Evolutionary conservation across 2,888 invertebrate species (phyloP).

Genomic region (Pandemis cinnamomeana): DNA sequence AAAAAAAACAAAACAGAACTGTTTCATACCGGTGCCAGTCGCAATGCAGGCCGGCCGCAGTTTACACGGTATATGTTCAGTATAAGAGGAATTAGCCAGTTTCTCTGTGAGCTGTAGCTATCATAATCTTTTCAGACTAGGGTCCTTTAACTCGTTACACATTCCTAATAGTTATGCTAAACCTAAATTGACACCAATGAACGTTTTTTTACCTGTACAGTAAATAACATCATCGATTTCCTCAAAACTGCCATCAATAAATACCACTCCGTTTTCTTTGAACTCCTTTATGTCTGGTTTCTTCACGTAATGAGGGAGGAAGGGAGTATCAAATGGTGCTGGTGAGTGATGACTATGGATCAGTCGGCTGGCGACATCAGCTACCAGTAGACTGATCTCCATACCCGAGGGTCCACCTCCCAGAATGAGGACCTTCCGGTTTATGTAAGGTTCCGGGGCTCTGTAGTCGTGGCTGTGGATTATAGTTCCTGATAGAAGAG

Average conservation of each 20-base stretch:
- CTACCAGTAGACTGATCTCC: slow-evolving; percentile 88
- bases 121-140: too few species aligned
- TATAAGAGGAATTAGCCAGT: too few species aligned
- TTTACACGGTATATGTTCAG: too few species aligned
- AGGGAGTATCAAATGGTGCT: slow-evolving; percentile 66
- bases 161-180: too few species aligned
- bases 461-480: slow-evolving; percentile 91
- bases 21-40: too few species aligned
- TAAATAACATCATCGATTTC: slow-evolving; percentile 87
- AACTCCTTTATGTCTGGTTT: slow-evolving; percentile 82
- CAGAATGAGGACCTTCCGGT: slow-evolving; percentile 86
- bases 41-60: too few species aligned
- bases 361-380: slow-evolving; percentile 68
- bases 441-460: slow-evolving; percentile 83
- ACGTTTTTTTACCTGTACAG: slow-evolving; percentile 86
- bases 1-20: too few species aligned
- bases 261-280: slow-evolving; percentile 79
- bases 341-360: slow-evolving; percentile 82
- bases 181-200: not conserved
- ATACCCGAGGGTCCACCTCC: slow-evolving; percentile 90
- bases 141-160: too few species aligned
- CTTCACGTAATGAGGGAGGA: slow-evolving; percentile 77
- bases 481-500: slow-evolving; percentile 78
- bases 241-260: slow-evolving; percentile 85
- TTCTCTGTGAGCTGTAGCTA: too few species aligned